Base-by-base conservation (phyloP, 2,113 vertebrate genomes). In the Nycticryphes semicollaris region DNA sequence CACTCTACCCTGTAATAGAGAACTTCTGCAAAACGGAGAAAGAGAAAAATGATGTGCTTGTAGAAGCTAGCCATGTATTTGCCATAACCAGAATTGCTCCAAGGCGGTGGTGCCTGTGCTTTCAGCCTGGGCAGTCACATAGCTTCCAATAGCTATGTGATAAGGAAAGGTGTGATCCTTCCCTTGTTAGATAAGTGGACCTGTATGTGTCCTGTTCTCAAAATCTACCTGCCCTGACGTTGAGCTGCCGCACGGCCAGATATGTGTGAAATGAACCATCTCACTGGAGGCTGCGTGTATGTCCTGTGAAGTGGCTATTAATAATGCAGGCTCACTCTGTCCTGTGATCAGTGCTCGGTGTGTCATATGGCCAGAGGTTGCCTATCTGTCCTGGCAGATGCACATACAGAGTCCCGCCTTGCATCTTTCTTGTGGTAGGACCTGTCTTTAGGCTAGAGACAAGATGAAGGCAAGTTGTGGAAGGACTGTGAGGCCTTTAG, bases 381-480 rank as follows among this genome's bases (percentile, higher is more conserved):
- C 48, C 31, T 47, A 14, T 47, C 63, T 66, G 3, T 35, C 37
- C 35, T 12, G 20, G 50, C 43, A 53, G 41, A 47, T 11, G 4
- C 5, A 9, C 5, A 2, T n/a, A 10, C 43, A 11, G 15, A 7
- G 35, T 59, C 89, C 37, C 0, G 3, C 22, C 1, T 2, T 45
- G 19, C 1, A 0, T 53, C 63, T 69, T 30, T 48, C 63, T 53
- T 22, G 6, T 62, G 67, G 14, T 53, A 31, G 19, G 41, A 31
- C 31, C 43, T 87, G 37, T 27, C 56, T 67, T 69, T 41, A 67
- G 63, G 63, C 45, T 62, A 3, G 7, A 62, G 43, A 11, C 0
- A 0, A 95, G 67, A 41, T 37, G 68, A 59, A 80, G 37, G 33
- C 63, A 59, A 43, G 43, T 7, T 4, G 21, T 21, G 11, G 47